Base-by-base conservation (phyloP, 2,113 vertebrate genomes). In the Spermophilus dauricus region DNA sequence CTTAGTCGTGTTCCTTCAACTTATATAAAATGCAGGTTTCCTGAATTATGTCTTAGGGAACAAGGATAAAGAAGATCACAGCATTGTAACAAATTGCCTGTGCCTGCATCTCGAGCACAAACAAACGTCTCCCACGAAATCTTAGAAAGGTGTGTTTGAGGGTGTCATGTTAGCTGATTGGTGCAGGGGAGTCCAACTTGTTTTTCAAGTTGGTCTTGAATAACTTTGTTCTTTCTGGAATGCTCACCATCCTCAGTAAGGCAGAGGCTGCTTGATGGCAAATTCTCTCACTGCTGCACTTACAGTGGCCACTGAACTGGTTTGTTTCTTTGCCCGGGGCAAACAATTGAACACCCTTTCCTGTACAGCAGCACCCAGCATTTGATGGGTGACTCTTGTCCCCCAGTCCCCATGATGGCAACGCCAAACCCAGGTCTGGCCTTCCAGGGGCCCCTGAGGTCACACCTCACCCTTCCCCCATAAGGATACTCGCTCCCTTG, bases 191-290 rank as follows among this genome's bases (percentile, higher is more conserved):
- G 98, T 97, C 98, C 95, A 97, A 99, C 99, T 98, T 97, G 99
- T 99, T 99, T 99, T 99, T 99, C 99, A 98, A 97, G 99, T 99
- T 97, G 88, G 97, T 98, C 98, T 97, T 98, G 99, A 98, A 98
- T 98, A 98, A 98, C 97, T 98, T 98, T 98, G 98, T 98, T 98
- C 95, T 87, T 94, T 97, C 92, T 97, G 98, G 98, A 97, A 98
- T 99, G 98, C 98, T 98, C 51, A 78, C 98, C 98, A 98, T 98
- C 98, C 97, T 98, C 94, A 98, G 98, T 98, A 97, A 98, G 99
- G 98, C 98, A 95, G 96, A 97, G 83, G 95, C 97, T 42, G 16
- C 97, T 97, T 94, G 98, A 98, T 98, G 99, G 97, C 90, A 97
- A 82, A 93, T 94, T 69, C 94, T 98, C 97, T 97, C 96, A 72